Percentiles rank a stretch among this genome's conserved stretches.
These are phyloP conservation scores for Stenichneumon culpator DNA, from an alignment of 2,888 invertebrate species.

Conservation along the genomic window DNA sequence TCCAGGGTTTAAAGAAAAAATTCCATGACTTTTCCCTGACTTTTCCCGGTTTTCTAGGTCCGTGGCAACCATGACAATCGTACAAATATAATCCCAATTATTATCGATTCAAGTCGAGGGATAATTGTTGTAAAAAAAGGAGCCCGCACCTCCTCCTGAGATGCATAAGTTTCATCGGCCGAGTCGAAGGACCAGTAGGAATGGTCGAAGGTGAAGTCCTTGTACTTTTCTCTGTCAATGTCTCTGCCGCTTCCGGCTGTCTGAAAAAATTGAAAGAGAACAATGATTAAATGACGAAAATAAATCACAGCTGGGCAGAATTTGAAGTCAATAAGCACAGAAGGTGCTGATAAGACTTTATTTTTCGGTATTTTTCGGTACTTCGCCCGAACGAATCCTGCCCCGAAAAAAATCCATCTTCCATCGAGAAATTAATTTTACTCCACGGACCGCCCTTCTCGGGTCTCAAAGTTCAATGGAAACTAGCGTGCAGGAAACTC, in stretches of 20 bases:
- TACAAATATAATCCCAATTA: too few relatives aligned
- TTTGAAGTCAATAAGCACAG: too few relatives aligned
- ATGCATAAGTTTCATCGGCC: constrained; percentile 90
- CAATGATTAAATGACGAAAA: background rate
- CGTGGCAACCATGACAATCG: too few relatives aligned
- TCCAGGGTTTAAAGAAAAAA: too few relatives aligned
- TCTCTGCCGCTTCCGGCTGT: constrained; percentile 87
- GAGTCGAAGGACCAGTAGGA: constrained; percentile 94
- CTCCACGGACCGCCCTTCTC: too few relatives aligned
- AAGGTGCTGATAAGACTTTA: too few relatives aligned
- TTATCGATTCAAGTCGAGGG: background rate
- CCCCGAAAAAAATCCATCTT: too few relatives aligned
- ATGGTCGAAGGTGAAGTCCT: constrained; percentile 96
- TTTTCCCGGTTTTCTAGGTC: too few relatives aligned
- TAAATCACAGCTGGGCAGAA: background rate
- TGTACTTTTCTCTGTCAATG: constrained; percentile 89
- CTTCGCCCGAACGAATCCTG: too few relatives aligned
- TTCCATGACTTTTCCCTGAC: too few relatives aligned
- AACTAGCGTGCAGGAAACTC: constrained; percentile 14
- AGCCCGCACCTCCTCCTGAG: constrained; percentile 91
- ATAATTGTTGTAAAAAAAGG: background rate
- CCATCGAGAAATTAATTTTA: too few relatives aligned
- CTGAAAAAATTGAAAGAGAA: constrained; percentile 71
- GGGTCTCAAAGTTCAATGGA: constrained; percentile 50
- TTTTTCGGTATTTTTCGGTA: too few relatives aligned